Evolutionary conservation across 2,113 vertebrate genomes (phyloP).

Genomic region (Bubalus kerabau): DNA sequence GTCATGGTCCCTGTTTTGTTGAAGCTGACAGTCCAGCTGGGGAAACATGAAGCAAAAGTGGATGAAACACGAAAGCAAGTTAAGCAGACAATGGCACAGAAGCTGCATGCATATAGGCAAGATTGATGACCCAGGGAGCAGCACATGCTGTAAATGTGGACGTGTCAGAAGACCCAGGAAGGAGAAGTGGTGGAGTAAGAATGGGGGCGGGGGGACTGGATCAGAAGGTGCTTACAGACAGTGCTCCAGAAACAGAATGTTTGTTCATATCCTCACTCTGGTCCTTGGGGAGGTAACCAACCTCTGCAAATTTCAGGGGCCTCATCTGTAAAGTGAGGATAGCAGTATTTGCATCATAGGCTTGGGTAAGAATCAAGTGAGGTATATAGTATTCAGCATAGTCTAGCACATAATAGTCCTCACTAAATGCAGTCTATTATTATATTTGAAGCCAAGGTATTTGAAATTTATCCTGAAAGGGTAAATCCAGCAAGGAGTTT

Average conservation of each 20-base stretch:
- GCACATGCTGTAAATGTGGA: rapidly evolving
- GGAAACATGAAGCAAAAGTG: background rate
- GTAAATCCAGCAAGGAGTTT: background rate
- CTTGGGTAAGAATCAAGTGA: background rate
- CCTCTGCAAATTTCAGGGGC: background rate
- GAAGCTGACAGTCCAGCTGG: background rate
- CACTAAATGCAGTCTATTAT: background rate
- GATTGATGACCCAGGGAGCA: rapidly evolving
- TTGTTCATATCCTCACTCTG: background rate
- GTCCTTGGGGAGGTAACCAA: background rate
- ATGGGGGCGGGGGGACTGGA: rapidly evolving
- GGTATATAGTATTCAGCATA: background rate
- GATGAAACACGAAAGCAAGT: background rate
- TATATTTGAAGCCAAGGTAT: background rate
- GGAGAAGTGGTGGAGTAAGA: rapidly evolving
- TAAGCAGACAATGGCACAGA: background rate
- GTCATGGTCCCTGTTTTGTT: background rate
- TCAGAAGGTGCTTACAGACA: too few relatives aligned
- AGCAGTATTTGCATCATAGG: rapidly evolving
- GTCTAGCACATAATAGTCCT: background rate
- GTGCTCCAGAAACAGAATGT: background rate
- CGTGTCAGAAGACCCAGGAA: too few relatives aligned
- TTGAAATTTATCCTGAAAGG: background rate
- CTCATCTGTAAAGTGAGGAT: background rate
- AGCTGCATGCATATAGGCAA: rapidly evolving